Conservation (phyloP, 1,140 invertebrate species). For the Drosophila murphyi region DNA sequence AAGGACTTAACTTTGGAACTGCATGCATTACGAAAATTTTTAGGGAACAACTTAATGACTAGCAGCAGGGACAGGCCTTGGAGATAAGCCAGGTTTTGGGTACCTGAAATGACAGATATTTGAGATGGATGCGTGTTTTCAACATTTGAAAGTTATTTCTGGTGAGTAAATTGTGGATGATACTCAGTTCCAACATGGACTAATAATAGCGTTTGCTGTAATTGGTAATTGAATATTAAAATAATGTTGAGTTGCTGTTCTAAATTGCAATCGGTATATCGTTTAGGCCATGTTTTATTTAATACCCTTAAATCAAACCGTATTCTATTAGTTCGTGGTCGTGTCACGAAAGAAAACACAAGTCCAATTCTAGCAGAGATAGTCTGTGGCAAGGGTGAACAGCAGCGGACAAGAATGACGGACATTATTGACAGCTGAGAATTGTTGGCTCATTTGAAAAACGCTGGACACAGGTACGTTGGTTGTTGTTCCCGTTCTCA, state of each 20-base stretch:
- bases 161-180: too few species aligned
- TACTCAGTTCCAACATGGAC: too few species aligned
- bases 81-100: too few species aligned
- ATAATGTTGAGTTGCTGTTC: too few species aligned
- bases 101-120: too few species aligned
- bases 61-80: neutral
- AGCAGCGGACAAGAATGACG: conserved; percentile 46
- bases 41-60: conserved; percentile 5
- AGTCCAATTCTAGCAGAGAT: neutral
- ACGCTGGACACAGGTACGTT: conserved; percentile 67
- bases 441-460: conserved; percentile 74
- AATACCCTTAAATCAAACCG: too few species aligned
- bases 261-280: too few species aligned
- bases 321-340: neutral
- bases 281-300: too few species aligned
- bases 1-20: conserved; percentile 36
- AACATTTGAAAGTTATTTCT: too few species aligned
- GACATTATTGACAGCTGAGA: conserved; percentile 81
- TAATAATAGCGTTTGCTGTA: too few species aligned
- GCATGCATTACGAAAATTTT: conserved; percentile 27
- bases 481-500: conserved; percentile 36
- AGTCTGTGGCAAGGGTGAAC: conserved; percentile 18
- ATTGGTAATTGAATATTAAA: too few species aligned
- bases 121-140: neutral
- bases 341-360: neutral